These are phyloP conservation scores for Ondatra zibethicus DNA, from an alignment of 2,113 vertebrate genomes.

Conservation along the genomic window DNA sequence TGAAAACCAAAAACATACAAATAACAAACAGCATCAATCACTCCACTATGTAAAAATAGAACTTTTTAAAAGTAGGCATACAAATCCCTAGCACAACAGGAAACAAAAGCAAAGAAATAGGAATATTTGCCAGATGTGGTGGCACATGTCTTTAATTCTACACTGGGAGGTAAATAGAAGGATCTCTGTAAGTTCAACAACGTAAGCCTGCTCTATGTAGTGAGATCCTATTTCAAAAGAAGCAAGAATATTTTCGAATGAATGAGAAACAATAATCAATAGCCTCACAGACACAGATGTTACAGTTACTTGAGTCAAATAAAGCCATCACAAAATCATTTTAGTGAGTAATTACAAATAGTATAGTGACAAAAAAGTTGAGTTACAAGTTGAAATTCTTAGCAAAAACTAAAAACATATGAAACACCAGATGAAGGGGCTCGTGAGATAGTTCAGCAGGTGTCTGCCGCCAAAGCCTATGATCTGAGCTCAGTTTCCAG, in stretches of 20 bases:
- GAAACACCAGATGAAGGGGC: not conserved
- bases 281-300: not conserved
- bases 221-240: not conserved
- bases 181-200: not conserved
- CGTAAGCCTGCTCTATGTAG: not conserved
- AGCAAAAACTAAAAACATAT: not conserved
- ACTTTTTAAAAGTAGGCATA: not conserved
- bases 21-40: not conserved
- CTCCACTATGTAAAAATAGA: not conserved
- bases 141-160: not conserved
- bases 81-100: not conserved
- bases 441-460: not conserved
- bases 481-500: not conserved
- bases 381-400: not conserved
- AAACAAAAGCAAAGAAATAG: not conserved
- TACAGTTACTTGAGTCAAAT: not conserved
- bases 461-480: not conserved
- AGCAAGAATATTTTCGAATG: not conserved
- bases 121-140: not conserved
- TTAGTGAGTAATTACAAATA: not conserved
- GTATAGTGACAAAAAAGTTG: not conserved
- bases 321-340: not conserved
- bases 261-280: not conserved
- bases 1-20: not conserved
- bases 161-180: not conserved